Evolutionary conservation across 1,140 invertebrate species (phyloP).

Genomic region (Drosophila azteca): DNA sequence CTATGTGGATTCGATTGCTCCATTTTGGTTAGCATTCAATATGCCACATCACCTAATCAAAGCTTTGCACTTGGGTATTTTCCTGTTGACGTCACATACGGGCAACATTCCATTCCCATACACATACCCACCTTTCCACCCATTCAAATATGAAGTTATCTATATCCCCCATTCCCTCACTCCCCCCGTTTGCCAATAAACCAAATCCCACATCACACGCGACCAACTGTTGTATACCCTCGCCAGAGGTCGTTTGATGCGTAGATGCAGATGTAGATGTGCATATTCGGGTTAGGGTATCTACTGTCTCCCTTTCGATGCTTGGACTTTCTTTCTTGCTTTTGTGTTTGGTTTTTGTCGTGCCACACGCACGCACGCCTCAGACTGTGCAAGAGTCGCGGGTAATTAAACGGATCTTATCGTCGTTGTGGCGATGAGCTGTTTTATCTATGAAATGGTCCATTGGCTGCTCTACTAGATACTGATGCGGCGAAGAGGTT

Average conservation of each 20-base stretch:
- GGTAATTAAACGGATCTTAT: constrained; percentile 73
- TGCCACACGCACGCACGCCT: constrained; percentile 8
- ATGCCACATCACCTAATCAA: constrained; percentile 6
- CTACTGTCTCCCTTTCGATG: too few relatives aligned
- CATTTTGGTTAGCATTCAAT: not conserved
- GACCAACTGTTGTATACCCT: constrained; percentile 10
- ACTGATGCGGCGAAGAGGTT: constrained; percentile 21
- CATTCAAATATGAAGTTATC: too few relatives aligned
- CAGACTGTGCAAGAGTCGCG: constrained; percentile 32
- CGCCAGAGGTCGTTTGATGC: too few relatives aligned
- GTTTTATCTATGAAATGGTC: constrained; percentile 70
- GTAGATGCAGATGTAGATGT: too few relatives aligned
- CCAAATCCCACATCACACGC: constrained; percentile 19
- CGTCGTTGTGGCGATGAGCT: constrained; percentile 34
- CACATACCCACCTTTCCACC: too few relatives aligned
- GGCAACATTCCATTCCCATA: constrained; percentile 1
- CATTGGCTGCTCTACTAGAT: constrained; percentile 36
- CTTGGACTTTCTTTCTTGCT: too few relatives aligned
- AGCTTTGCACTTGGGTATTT: constrained; percentile 6
- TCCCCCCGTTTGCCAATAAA: not conserved
- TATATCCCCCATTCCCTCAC: constrained; percentile 3
- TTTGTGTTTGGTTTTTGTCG: constrained; percentile 5
- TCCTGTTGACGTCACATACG: constrained; percentile 12
- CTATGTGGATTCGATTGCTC: constrained; percentile 2
- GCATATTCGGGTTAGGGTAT: too few relatives aligned